Evolutionary conservation across 2,797 vertebrate genomes (phyloP), one percentile per base, ranked within the genome.

Genomic region (Podarcis siculus): DNA sequence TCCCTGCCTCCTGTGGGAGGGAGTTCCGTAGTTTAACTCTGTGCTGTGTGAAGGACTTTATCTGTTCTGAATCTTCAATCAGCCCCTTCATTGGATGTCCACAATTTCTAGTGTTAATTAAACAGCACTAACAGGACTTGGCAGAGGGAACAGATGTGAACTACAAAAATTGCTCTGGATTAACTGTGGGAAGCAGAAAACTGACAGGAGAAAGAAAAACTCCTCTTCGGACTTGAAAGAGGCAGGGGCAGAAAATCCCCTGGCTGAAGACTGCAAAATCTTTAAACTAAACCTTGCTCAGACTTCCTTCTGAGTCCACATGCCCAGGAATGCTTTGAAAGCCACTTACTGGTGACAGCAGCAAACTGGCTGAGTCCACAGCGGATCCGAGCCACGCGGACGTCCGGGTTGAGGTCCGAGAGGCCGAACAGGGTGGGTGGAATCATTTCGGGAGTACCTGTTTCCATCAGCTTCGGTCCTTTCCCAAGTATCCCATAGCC

Each of bases 401-500:
- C 87, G 0, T 97, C 95, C 0, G 97, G 97, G 76, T 67, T 98
- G 93, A 98, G 97, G 87, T 98, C 98, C 0, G 98, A 97, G 85
- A 94, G 86, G 86, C 98, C 98, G 12, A 99, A 99, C 87, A 99
- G 97, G 0, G 97, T 95, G 23, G 97, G 91, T 4, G 98, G 99
- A 86, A 99, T 98, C 97, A 97, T 96, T 96, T 99, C 98, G 2
- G 99, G 98, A 72, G 96, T 88, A 0, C 97, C 96, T 0, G 98
- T 97, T 88, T 99, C 98, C 0, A 94, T 94, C 0, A 99, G 96
- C 19, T 97, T 96, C 4, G 98, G 98, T 69, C 99, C 99, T 97
- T 99, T 99, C 91, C 99, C 99, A 84, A 99, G 98, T 94, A 99
- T 99, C 30, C 99, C 99, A 0, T 98, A 99, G 49, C 99, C 99